Conservation (phyloP, 2,797 vertebrate species). For the Poeciliopsis gracilis region DNA sequence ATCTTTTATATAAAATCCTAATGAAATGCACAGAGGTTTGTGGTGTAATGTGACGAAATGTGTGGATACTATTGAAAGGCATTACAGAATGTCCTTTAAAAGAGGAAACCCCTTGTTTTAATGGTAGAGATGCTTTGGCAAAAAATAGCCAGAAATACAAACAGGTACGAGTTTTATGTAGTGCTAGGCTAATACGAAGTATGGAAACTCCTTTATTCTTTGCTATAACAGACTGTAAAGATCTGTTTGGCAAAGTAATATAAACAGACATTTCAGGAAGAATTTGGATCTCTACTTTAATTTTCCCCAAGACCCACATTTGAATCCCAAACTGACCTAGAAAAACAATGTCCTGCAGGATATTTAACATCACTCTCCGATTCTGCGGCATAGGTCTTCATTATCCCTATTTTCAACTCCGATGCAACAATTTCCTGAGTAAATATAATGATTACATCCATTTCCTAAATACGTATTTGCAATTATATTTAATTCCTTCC, state of each 20-base stretch:
- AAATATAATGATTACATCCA: slow-evolving; percentile 69
- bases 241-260: slow-evolving; percentile 42
- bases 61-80: no score
- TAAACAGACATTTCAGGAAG: slow-evolving; percentile 46
- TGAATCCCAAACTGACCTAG: slow-evolving; percentile 46
- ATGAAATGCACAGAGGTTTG: neutral
- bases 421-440: slow-evolving; percentile 61
- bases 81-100: neutral
- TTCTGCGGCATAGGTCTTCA: slow-evolving; percentile 64
- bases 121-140: neutral
- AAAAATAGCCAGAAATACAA: slow-evolving; percentile 16
- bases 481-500: slow-evolving; percentile 63
- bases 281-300: slow-evolving; percentile 45
- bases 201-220: slow-evolving; percentile 25
- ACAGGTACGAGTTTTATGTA: slow-evolving; percentile 27
- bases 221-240: slow-evolving; percentile 11
- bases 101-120: slow-evolving; percentile 14
- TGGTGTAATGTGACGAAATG: neutral
- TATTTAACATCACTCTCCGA: slow-evolving; percentile 59
- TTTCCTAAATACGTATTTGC: slow-evolving; percentile 66
- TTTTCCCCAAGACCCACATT: slow-evolving; percentile 55
- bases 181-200: slow-evolving; percentile 4
- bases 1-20: neutral
- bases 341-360: slow-evolving; percentile 52
- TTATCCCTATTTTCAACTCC: slow-evolving; percentile 62